Base-by-base conservation (phyloP, 1,140 invertebrate genomes). In the Drosophila navojoa region DNA sequence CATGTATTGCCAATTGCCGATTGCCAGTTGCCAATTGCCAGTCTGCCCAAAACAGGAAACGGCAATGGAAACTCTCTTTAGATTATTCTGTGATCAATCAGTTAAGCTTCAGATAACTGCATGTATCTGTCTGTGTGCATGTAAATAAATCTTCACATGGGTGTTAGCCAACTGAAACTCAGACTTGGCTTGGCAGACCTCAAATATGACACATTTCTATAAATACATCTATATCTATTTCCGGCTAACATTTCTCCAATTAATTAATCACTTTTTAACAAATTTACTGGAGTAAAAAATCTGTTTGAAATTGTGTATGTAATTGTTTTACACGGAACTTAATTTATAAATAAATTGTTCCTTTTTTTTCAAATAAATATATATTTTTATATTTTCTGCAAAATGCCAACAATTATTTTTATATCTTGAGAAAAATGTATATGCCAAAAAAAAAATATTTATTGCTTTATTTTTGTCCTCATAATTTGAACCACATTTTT, bases 41-140 rank as follows among this genome's bases (percentile, higher is more conserved):
- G 58, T 53, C 49, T 61, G 27, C 19, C 62, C 70, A 71, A 71
- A 71, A 59, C 47, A 15, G 69, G 69, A 42, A 71, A 57, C 38
- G 52, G n/a, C 27, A 52, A 59, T 29, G 29, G 13, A 13, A 58
- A 53, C 29, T 57, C 27, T 38, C 47, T 44, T 40, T n/a, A 29
- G 13, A 42, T 68, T 13, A 15, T 32, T 29, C 44, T 59, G 9
- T 40, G 35, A 63, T 55, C 40, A 55, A 70, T 57, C 44, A 45
- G 57, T 49, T 55, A 13, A 19, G 16, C 16, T 5, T 4, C 35
- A 15, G 25, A 40, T 40, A 55, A 22, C 13, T 16, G 29, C 11
- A 19, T 19, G 16, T 11, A 7, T n/a, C n/a, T 29, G 27, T 29
- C 27, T 29, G 27, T 29, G 11, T 64, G 54, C 32, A 22, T 35